phyloP scores from a whole-genome alignment of 2,113 vertebrate species.

The Lepus timidus region DNA sequence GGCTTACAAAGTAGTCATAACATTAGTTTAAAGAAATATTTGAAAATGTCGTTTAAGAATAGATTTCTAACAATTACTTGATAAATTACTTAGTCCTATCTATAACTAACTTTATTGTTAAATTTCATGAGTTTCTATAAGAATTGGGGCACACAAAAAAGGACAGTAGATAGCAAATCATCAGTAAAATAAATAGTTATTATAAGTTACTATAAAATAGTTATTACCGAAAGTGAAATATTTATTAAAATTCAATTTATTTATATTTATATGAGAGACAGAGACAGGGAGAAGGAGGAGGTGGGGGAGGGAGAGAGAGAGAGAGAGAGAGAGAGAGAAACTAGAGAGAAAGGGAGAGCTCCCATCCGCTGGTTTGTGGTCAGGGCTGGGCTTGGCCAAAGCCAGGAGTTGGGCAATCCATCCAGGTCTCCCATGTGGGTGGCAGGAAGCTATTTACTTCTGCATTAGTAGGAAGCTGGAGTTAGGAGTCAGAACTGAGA shows the following conservation, averaged over 20 bases:
- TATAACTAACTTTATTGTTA: background rate
- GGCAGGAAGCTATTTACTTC: no score
- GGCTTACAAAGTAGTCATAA: slow-evolving; percentile 21
- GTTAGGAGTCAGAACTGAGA: no score
- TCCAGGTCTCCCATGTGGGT: no score
- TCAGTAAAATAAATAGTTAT: background rate
- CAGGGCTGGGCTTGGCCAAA: no score
- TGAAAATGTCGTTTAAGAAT: background rate
- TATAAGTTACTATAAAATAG: background rate
- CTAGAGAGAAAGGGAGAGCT: no score
- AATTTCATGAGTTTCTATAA: slow-evolving; percentile 17
- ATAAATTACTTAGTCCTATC: slow-evolving; percentile 41
- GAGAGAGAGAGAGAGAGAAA: no score
- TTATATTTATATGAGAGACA: background rate
- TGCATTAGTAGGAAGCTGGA: no score
- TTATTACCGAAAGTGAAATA: slow-evolving; percentile 29
- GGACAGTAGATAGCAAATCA: background rate
- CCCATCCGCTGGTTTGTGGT: no score
- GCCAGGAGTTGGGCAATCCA: no score
- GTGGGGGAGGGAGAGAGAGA: no score
- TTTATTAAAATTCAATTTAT: background rate
- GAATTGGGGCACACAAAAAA: slow-evolving; percentile 24
- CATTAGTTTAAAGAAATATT: background rate
- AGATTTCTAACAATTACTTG: slow-evolving; percentile 37
- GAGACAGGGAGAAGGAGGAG: no score